These are phyloP conservation scores for Vanacampus margaritifer DNA, from an alignment of 2,113 vertebrate genomes.

Conservation along the genomic window DNA sequence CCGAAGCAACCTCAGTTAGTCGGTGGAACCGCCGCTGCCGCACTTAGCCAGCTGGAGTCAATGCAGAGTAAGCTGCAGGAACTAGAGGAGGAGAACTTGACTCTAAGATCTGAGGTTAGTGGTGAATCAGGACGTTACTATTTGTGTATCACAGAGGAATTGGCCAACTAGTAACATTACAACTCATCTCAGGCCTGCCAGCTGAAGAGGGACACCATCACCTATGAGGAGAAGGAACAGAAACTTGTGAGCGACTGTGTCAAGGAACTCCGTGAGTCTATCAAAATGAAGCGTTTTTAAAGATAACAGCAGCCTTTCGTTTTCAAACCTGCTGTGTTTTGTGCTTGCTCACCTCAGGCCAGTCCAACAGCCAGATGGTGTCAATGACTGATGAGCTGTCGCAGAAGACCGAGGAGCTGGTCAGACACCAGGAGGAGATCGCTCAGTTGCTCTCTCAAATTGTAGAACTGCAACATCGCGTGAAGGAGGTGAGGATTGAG, in stretches of 20 bases:
- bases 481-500: constrained; percentile 80
- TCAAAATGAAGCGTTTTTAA: too few species aligned
- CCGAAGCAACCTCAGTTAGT: constrained; percentile 70
- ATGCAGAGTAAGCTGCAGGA: constrained; percentile 89
- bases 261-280: constrained; percentile 90
- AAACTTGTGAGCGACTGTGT: constrained; percentile 94
- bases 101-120: constrained; percentile 85
- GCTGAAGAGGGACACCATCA: constrained; percentile 90
- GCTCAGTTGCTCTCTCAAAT: constrained; percentile 91
- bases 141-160: not conserved
- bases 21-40: constrained; percentile 42
- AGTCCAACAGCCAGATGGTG: constrained; percentile 92
- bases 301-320: not conserved
- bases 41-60: constrained; percentile 84
- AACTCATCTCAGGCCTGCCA: constrained; percentile 78
- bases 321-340: not conserved
- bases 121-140: not conserved
- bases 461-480: constrained; percentile 88
- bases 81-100: constrained; percentile 92
- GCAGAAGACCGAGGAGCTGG: constrained; percentile 85
- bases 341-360: constrained; percentile 68
- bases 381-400: constrained; percentile 86
- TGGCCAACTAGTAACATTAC: not conserved
- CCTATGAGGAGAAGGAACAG: constrained; percentile 94
- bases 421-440: constrained; percentile 93